phyloP scores from a whole-genome alignment of 1,140 invertebrate species.

The Eulimnadia texana region DNA sequence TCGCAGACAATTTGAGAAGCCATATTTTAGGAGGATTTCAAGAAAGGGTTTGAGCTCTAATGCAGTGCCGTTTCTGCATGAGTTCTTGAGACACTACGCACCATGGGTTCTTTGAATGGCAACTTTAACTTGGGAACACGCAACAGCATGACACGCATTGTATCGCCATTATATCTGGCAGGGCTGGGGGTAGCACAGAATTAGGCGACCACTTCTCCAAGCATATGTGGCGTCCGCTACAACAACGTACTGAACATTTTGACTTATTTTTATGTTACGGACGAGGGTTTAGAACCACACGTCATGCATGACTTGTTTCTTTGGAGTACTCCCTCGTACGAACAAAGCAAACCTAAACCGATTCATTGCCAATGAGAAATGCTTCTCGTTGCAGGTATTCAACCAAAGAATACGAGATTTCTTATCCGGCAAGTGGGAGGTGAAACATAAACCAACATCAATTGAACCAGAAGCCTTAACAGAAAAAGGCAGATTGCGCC shows the following conservation, averaged over 20 bases:
- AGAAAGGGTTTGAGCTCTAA: no score
- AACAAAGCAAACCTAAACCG: background rate
- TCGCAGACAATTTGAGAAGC: no score
- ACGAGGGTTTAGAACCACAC: constrained; percentile 1
- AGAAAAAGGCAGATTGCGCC: constrained; percentile 4
- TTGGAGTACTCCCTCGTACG: constrained; percentile 3
- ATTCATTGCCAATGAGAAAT: constrained; percentile 3
- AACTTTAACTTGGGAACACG: no score
- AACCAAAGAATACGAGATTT: constrained; percentile 3
- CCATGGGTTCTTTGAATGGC: no score
- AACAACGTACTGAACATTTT: constrained; percentile 10
- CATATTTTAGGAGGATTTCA: no score
- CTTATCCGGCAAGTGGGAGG: constrained; percentile 7
- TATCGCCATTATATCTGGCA: no score
- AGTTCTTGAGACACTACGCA: no score
- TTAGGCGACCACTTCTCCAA: background rate
- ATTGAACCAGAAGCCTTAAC: background rate
- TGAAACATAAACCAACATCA: constrained; percentile 11
- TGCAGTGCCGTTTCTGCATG: no score
- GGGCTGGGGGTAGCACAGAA: no score
- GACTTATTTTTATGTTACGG: constrained; percentile 8
- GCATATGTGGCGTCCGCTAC: constrained; percentile 6
- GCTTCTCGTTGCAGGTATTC: constrained; percentile 4
- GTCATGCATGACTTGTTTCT: constrained; percentile 12
- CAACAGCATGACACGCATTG: no score